These are phyloP conservation scores for Choloepus hoffmanni DNA, from an alignment of 2,113 vertebrate species.

Conservation along the genomic window DNA sequence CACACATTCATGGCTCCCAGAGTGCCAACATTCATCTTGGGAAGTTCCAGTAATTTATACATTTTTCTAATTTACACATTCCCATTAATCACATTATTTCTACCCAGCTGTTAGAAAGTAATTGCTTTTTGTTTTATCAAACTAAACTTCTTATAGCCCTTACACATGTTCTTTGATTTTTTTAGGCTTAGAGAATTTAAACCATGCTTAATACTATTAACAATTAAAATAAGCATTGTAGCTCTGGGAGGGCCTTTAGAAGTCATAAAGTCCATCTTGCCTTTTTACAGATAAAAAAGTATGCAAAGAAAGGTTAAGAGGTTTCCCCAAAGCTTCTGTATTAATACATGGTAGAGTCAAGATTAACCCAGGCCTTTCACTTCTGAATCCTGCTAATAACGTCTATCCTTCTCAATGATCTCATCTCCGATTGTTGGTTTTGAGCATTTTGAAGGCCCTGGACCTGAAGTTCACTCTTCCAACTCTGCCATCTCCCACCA, in stretches of 20 bases:
- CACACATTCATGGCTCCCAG: background rate
- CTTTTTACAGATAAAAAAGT: slow-evolving; percentile 41
- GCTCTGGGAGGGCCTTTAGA: background rate
- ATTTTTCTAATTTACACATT: background rate
- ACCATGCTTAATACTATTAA: background rate
- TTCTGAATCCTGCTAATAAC: slow-evolving; percentile 44
- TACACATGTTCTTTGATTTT: background rate
- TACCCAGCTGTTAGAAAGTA: background rate
- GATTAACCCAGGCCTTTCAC: background rate
- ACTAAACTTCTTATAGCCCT: background rate
- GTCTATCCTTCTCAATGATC: background rate
- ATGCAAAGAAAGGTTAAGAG: background rate
- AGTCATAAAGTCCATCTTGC: background rate
- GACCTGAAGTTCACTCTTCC: slow-evolving; percentile 8
- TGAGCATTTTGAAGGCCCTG: slow-evolving; percentile 26
- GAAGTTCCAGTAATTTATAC: slow-evolving; percentile 31
- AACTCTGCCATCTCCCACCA: background rate
- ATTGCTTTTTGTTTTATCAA: background rate
- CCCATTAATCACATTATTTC: slow-evolving; percentile 25
- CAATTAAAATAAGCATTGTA: background rate
- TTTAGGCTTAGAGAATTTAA: background rate
- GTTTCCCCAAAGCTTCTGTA: slow-evolving; percentile 13
- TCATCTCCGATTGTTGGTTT: slow-evolving; percentile 25
- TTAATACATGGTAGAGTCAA: background rate
- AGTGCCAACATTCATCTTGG: background rate